A percentile compares a stretch with the other conserved stretches of the same genome.
These are phyloP conservation scores for Dendrophyllia cribrosa DNA, from an alignment of 64 coral and sea anemone species.

Conservation along the genomic window DNA sequence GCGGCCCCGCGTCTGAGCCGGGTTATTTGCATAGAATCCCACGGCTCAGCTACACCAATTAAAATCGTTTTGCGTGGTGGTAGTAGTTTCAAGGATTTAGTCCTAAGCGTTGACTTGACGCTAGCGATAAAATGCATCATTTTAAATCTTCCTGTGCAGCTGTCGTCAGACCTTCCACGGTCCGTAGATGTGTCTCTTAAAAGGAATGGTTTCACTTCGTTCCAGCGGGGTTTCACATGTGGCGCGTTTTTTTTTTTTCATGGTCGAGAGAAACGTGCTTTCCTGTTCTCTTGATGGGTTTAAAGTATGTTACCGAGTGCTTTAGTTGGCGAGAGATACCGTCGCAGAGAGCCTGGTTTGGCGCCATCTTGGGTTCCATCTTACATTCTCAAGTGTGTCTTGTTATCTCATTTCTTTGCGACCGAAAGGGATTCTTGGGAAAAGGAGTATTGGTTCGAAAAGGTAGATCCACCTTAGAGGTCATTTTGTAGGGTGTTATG, in stretches of 20 bases:
- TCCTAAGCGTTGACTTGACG: background rate
- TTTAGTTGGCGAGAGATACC: background rate
- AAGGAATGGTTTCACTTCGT: background rate
- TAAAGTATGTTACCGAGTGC: slow-evolving; percentile 17
- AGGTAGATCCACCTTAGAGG: background rate
- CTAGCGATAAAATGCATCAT: background rate
- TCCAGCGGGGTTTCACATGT: background rate
- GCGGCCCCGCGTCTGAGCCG: background rate
- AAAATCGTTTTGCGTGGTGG: background rate
- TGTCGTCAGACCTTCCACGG: background rate
- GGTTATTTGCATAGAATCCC: background rate
- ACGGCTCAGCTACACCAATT: slow-evolving; percentile 11
- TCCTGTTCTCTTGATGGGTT: background rate
- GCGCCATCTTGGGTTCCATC: background rate
- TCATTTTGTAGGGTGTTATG: background rate
- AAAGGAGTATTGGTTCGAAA: background rate
- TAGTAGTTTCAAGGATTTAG: background rate
- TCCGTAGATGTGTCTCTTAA: background rate
- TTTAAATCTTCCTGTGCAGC: background rate
- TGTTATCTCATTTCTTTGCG: background rate
- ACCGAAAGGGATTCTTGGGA: background rate
- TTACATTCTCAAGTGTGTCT: background rate
- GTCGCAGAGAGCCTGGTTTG: background rate
- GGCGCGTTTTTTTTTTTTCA: slow-evolving; percentile 1
- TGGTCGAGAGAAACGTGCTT: background rate